Evolutionary conservation across 2,888 invertebrate species (phyloP).

Genomic region (Erynnis tages): DNA sequence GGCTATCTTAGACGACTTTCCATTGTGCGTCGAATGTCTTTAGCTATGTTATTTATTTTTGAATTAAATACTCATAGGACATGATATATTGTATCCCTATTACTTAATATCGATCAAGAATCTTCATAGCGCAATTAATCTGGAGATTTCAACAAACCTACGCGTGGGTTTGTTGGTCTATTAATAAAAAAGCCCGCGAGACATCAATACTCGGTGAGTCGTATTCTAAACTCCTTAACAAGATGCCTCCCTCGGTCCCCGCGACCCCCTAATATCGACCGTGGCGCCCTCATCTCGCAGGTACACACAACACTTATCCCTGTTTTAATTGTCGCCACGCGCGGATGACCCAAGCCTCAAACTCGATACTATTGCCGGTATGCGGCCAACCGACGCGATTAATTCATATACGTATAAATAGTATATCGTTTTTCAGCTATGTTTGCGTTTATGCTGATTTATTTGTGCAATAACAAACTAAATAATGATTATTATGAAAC

Average conservation of each 20-base stretch:
- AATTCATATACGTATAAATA: slow-evolving; percentile 35
- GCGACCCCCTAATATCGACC: slow-evolving; percentile 69
- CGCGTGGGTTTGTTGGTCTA: slow-evolving; percentile 20
- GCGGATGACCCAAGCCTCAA: slow-evolving; percentile 63
- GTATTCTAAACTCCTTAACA: slow-evolving; percentile 76
- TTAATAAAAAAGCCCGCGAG: slow-evolving; percentile 52
- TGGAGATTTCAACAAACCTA: too few relatives aligned
- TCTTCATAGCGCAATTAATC: too few relatives aligned
- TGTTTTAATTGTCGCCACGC: slow-evolving; percentile 80
- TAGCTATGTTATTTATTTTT: too few relatives aligned
- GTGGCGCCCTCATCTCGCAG: slow-evolving; percentile 77
- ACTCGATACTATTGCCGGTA: slow-evolving; percentile 42
- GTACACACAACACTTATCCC: slow-evolving; percentile 80
- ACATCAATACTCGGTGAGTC: slow-evolving; percentile 71
- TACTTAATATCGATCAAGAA: too few relatives aligned
- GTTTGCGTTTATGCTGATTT: not conserved
- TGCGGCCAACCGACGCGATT: slow-evolving; percentile 39
- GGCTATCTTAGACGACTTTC: slow-evolving; percentile 11
- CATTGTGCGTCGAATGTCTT: slow-evolving; percentile 10
- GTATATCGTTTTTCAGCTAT: not conserved
- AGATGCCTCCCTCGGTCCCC: slow-evolving; percentile 54
- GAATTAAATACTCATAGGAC: too few relatives aligned
- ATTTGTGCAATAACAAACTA: too few relatives aligned
- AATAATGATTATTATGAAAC: too few relatives aligned
- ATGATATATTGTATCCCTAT: too few relatives aligned